Evolutionary conservation across 2,113 vertebrate species (phyloP).

Genomic region (Epinephelus lanceolatus): DNA sequence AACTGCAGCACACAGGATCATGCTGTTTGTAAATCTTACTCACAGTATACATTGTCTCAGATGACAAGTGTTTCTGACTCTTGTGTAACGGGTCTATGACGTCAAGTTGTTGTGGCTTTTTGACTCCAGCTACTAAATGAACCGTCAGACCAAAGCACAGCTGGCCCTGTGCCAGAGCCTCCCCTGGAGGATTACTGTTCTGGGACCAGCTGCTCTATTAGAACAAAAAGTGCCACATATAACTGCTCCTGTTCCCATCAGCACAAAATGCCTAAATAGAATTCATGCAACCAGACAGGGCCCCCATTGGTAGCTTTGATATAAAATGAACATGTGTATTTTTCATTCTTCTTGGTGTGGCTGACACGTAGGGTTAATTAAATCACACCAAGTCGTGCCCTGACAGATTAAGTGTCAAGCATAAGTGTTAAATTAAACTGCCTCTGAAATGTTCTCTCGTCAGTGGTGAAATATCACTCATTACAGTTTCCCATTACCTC

Average conservation of each 20-base stretch:
- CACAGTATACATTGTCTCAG: neutral
- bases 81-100: slow-evolving; percentile 33
- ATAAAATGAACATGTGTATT: neutral
- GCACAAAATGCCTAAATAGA: neutral
- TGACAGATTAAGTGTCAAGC: neutral
- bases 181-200: slow-evolving; percentile 61
- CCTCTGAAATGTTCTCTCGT: slow-evolving; percentile 15
- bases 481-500: neutral
- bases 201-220: slow-evolving; percentile 65
- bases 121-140: slow-evolving; percentile 40
- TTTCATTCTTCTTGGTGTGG: neutral
- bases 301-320: neutral
- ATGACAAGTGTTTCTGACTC: neutral
- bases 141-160: slow-evolving; percentile 51
- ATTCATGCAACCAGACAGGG: neutral
- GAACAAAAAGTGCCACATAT: slow-evolving; percentile 47
- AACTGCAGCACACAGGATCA: neutral
- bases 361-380: neutral
- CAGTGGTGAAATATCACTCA: neutral
- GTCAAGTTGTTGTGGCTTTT: slow-evolving; percentile 23
- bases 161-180: slow-evolving; percentile 29
- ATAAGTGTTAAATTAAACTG: slow-evolving; percentile 7
- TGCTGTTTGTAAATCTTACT: slow-evolving; percentile 9
- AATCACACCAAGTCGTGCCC: slow-evolving; percentile 7
- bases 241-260: slow-evolving; percentile 25